Base-by-base conservation (phyloP, 2,888 invertebrate genomes). In the Zaprionus bogoriensis region DNA sequence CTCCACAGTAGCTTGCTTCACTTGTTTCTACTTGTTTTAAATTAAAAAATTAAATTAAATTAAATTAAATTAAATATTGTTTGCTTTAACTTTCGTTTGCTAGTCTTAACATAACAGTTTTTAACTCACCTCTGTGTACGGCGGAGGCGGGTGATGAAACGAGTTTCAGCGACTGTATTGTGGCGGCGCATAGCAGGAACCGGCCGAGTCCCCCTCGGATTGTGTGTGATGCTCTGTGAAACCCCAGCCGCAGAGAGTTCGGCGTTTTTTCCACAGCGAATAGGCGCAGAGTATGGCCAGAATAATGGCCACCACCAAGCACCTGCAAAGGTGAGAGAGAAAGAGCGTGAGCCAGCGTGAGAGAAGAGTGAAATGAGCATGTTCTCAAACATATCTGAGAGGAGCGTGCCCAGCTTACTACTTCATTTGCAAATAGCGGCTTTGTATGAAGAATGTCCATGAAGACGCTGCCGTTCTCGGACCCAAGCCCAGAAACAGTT, bases 131-230 rank as follows among this genome's bases (percentile, higher is more conserved):
- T 96, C 96, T 65, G 95, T 95, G 91, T 96, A 96, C 0, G 96
- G 96, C 17, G 96, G 96, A 23, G 96, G 96, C 2, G 95, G 94
- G 88, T 95, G 95, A 86, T 95, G 95, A 89, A 96, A 95, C 59
- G 96, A 96, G 62, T 95, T 95, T 87, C 96, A 96, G 87, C 96
- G 94, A 89, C 95, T 95, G 90, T 96, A 96, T 80, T 95, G 95
- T 0, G 96, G 96, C 6, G 96, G 96, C 0, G 95, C 95, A 90
- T 95, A 96, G 84, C 95, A 95, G 0, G 96, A 96, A 32, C 95
- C 95, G 3, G 95, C 94, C 0, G 95, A 96, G 89, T 95, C 95
- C 22, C 94, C 94, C 81, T 96, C 95, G 0, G 95, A 95, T 70
- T 93, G 92, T 45, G 93, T 72, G 45, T 89, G 90, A 30, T 89